phyloP scores from a whole-genome alignment of 2,113 vertebrate species.

The Mesitornis unicolor region DNA sequence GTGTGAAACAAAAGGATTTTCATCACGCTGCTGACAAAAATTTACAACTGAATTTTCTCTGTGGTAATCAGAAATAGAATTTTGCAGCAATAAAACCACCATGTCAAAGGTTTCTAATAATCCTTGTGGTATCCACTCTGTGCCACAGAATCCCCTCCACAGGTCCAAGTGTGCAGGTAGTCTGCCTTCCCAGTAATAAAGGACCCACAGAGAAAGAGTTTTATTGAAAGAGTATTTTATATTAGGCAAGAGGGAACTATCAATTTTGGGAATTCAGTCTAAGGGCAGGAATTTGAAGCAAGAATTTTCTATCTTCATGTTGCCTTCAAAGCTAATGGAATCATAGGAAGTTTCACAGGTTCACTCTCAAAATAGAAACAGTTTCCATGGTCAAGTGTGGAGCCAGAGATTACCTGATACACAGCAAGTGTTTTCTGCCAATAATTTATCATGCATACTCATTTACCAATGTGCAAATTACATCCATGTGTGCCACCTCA shows the following conservation, averaged over 20 bases:
- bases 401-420: neutral
- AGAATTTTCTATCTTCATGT: neutral
- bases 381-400: neutral
- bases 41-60: neutral
- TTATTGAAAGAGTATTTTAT: neutral
- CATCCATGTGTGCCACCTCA: neutral
- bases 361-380: neutral
- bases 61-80: neutral
- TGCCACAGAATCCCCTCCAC: neutral
- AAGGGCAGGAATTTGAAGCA: neutral
- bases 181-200: neutral
- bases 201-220: neutral
- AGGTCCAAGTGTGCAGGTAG: neutral
- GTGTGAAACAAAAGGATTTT: neutral
- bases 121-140: neutral
- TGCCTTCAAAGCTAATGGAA: neutral
- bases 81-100: neutral
- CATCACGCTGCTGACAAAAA: accelerated
- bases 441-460: neutral
- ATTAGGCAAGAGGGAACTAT: neutral
- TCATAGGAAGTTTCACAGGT: neutral
- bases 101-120: neutral
- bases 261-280: neutral
- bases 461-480: neutral
- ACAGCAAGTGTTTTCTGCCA: neutral